A percentile compares a stretch with the other conserved stretches of the same genome.
Conservation (phyloP, 1,140 invertebrate genomes). For the Neuroterus valhalla region DNA sequence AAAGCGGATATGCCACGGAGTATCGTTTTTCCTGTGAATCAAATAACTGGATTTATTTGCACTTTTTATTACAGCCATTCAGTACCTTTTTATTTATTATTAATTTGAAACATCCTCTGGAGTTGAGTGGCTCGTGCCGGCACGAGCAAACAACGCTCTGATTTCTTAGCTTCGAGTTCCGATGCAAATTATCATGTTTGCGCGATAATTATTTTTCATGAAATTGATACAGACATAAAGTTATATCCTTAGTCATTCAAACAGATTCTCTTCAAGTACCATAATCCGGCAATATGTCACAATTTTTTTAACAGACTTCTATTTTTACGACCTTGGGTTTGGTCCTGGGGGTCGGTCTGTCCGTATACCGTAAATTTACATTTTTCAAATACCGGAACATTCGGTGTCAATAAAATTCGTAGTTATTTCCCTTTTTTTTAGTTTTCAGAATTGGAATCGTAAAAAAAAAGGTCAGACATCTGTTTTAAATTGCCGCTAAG, state of each 20-base stretch:
- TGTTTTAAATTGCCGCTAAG: conserved; percentile 12
- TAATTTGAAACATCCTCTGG: conserved; percentile 35
- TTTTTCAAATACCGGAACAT: background rate
- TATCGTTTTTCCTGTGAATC: background rate
- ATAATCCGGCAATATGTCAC: background rate
- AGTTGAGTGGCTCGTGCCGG: conserved; percentile 22
- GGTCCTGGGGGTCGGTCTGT: background rate
- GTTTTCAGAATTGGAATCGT: conserved; percentile 17
- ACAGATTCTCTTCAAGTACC: no score
- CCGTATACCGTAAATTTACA: conserved; percentile 11
- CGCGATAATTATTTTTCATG: background rate
- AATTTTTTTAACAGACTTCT: background rate
- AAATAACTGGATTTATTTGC: background rate
- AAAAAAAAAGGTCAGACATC: conserved; percentile 13
- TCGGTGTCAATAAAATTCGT: conserved; percentile 15
- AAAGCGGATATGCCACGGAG: background rate
- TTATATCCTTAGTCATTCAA: no score
- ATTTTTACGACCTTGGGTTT: conserved; percentile 5
- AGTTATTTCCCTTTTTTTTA: conserved; percentile 14
- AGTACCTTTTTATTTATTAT: conserved; percentile 23
- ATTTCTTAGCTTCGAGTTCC: conserved; percentile 15
- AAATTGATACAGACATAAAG: no score
- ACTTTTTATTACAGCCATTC: conserved; percentile 10
- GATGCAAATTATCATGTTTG: background rate
- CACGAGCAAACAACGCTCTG: background rate